phyloP scores from a whole-genome alignment of 2,888 invertebrate genomes.

The Tenthredo distinguenda region DNA sequence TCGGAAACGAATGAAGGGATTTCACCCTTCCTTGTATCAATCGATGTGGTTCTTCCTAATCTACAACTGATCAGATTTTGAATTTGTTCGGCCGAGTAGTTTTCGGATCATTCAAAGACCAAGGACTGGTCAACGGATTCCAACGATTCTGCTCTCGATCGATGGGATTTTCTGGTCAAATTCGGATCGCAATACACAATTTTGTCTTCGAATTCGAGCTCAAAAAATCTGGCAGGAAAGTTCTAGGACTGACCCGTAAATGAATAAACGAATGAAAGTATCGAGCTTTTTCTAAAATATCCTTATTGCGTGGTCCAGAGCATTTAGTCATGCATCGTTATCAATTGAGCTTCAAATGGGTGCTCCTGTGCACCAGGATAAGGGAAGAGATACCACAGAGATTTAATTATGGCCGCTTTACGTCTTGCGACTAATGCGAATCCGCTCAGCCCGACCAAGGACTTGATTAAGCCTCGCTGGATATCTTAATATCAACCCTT shows the following conservation, averaged over 20 bases:
- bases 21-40: too few species aligned
- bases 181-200: too few species aligned
- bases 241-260: neutral
- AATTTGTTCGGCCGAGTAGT: too few species aligned
- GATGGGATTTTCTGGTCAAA: too few species aligned
- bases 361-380: constrained; percentile 37
- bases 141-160: too few species aligned
- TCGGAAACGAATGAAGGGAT: too few species aligned
- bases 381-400: constrained; percentile 54
- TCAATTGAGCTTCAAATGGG: constrained; percentile 60
- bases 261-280: neutral
- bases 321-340: neutral
- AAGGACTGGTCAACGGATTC: too few species aligned
- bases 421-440: neutral
- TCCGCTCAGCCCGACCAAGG: constrained; percentile 19
- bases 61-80: too few species aligned
- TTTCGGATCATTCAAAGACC: too few species aligned
- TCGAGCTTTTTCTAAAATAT: neutral
- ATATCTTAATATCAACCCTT: constrained; percentile 62
- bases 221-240: too few species aligned
- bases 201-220: too few species aligned
- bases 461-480: constrained; percentile 62
- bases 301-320: neutral
- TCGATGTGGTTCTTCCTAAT: too few species aligned
- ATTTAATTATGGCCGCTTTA: constrained; percentile 59